phyloP scores from a whole-genome alignment of 2,113 vertebrate genomes.

The Balaeniceps rex region DNA sequence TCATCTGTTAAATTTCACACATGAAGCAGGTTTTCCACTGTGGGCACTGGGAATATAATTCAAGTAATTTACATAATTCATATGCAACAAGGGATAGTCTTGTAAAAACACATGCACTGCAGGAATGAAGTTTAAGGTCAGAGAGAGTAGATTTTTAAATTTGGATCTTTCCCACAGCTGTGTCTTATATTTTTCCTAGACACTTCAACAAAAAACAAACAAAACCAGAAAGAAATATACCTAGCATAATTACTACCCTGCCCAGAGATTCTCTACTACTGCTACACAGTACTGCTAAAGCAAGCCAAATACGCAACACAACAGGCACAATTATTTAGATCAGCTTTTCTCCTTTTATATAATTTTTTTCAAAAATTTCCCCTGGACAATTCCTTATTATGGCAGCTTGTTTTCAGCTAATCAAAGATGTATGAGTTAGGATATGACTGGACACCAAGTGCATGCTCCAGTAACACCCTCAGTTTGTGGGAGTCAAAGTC shows the following conservation, averaged over 20 bases:
- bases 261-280: not conserved
- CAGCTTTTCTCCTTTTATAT: not conserved
- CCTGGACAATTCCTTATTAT: not conserved
- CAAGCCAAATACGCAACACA: not conserved
- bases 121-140: not conserved
- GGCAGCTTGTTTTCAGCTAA: not conserved
- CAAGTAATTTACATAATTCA: not conserved
- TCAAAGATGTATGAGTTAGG: rapidly evolving
- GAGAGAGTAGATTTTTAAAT: not conserved
- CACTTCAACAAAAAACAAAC: not conserved
- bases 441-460: rapidly evolving
- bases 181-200: not conserved
- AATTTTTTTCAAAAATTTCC: not conserved
- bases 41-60: not conserved
- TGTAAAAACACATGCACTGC: not conserved
- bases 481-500: not conserved
- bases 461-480: rapidly evolving
- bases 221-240: not conserved
- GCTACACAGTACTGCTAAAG: not conserved
- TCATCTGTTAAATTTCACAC: not conserved
- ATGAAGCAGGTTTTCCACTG: not conserved
- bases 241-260: not conserved
- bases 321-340: not conserved
- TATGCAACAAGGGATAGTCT: not conserved
- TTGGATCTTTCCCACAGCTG: not conserved